These are phyloP conservation scores for Theretra japonica DNA, from an alignment of 2,888 invertebrate genomes.

Conservation along the genomic window DNA sequence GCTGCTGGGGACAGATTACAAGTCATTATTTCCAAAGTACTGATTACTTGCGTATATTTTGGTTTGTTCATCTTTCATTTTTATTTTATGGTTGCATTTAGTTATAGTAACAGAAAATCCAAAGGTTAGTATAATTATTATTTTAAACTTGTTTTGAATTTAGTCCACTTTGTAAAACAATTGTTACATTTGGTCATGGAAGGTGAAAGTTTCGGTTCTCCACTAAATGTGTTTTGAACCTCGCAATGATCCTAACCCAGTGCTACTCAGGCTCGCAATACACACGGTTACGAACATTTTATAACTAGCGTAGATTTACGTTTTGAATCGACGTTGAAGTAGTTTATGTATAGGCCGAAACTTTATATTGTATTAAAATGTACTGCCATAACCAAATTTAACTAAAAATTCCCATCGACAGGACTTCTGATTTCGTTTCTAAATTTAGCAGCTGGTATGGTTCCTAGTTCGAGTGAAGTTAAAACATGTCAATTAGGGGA, in stretches of 20 bases:
- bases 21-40: slow-evolving; percentile 82
- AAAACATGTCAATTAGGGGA: slow-evolving; percentile 85
- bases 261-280: slow-evolving; percentile 16
- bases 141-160: slow-evolving; percentile 58
- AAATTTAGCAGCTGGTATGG: slow-evolving; percentile 85
- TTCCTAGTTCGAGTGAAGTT: slow-evolving; percentile 85
- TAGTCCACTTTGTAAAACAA: slow-evolving; percentile 60
- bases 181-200: slow-evolving; percentile 65
- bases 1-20: slow-evolving; percentile 73
- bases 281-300: slow-evolving; percentile 12
- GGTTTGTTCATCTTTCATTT: slow-evolving; percentile 72
- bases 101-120: slow-evolving; percentile 83
- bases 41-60: slow-evolving; percentile 76
- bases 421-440: slow-evolving; percentile 73
- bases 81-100: slow-evolving; percentile 82
- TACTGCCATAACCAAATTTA: slow-evolving; percentile 62
- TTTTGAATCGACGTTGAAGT: slow-evolving; percentile 24
- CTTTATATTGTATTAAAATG: slow-evolving; percentile 49
- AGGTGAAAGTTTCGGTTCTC: slow-evolving; percentile 42
- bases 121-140: slow-evolving; percentile 81
- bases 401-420: slow-evolving; percentile 64
- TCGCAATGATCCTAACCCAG: slow-evolving; percentile 28
- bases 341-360: slow-evolving; percentile 41
- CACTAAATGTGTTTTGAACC: slow-evolving; percentile 23
- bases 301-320: slow-evolving; percentile 13